Evolutionary conservation across 2,888 invertebrate genomes (phyloP).

Genomic region (Vandiemenella viatica): DNA sequence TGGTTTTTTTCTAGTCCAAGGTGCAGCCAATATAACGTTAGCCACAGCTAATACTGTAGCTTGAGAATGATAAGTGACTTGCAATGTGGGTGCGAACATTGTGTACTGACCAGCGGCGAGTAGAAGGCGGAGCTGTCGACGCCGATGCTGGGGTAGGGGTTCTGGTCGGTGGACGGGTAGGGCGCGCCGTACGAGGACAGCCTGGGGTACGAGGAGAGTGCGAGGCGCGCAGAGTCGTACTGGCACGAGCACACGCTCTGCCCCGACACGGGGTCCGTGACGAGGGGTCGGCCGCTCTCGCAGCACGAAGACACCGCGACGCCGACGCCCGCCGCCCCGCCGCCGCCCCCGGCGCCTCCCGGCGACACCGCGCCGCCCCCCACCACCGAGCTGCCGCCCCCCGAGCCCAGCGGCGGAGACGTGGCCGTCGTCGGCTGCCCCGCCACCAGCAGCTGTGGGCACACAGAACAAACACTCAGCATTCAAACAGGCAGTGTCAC

Average conservation of each 20-base stretch:
- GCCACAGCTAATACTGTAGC: too few relatives aligned
- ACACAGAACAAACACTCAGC: constrained; percentile 19
- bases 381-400: constrained; percentile 41
- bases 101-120: constrained; percentile 88
- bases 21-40: too few relatives aligned
- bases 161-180: constrained; percentile 81
- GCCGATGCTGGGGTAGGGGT: constrained; percentile 83
- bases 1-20: too few relatives aligned
- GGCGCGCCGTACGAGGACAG: constrained; percentile 72
- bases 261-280: constrained; percentile 84
- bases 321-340: constrained; percentile 26
- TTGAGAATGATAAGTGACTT: too few relatives aligned
- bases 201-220: constrained; percentile 67
- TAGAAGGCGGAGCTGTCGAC: constrained; percentile 91
- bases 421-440: constrained; percentile 53
- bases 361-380: constrained; percentile 27
- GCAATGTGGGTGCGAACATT: too few relatives aligned
- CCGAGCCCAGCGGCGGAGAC: constrained; percentile 45
- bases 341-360: constrained; percentile 30
- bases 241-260: constrained; percentile 90
- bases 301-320: constrained; percentile 48
- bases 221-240: constrained; percentile 76
- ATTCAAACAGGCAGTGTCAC: constrained; percentile 2
- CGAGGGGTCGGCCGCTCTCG: constrained; percentile 80
- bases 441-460: constrained; percentile 55